A percentile compares a stretch with the other conserved stretches of the same genome.
These are phyloP conservation scores for Propsilocerus akamusi DNA, from an alignment of 1,140 invertebrate species.

Conservation along the genomic window DNA sequence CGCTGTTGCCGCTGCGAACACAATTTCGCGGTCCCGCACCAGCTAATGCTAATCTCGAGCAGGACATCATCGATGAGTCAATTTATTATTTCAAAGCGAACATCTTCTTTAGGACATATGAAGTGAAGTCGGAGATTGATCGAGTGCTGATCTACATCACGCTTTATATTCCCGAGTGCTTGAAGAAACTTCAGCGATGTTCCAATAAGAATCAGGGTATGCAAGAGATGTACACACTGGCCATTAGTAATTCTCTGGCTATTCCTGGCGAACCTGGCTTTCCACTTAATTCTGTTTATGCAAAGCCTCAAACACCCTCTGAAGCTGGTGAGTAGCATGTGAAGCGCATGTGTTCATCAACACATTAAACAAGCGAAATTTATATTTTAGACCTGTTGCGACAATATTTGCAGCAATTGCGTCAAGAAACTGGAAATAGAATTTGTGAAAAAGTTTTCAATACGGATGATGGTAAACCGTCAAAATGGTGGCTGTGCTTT, in stretches of 20 bases:
- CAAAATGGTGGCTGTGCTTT: slow-evolving; percentile 99
- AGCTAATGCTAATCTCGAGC: slow-evolving; percentile 37
- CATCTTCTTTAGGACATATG: slow-evolving; percentile 97
- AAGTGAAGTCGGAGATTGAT: slow-evolving; percentile 94
- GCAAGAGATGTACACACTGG: slow-evolving; percentile 92
- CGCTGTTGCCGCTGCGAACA: slow-evolving; percentile 71
- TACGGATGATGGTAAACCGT: slow-evolving; percentile 80
- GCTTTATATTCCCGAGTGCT: slow-evolving; percentile 95
- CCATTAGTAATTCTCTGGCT: slow-evolving; percentile 87
- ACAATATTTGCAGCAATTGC: slow-evolving; percentile 81
- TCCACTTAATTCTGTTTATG: slow-evolving; percentile 94
- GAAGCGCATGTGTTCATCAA: background rate
- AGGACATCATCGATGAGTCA: slow-evolving; percentile 96
- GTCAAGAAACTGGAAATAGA: slow-evolving; percentile 85
- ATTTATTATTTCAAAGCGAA: slow-evolving; percentile 97
- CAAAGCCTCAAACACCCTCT: slow-evolving; percentile 54
- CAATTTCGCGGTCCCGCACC: slow-evolving; percentile 78
- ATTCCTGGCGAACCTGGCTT: slow-evolving; percentile 93
- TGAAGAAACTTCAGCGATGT: slow-evolving; percentile 88
- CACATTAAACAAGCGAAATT: background rate
- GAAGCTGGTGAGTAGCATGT: slow-evolving; percentile 46
- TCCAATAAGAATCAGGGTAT: slow-evolving; percentile 71
- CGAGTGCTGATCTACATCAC: slow-evolving; percentile 95
- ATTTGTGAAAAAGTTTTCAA: slow-evolving; percentile 85
- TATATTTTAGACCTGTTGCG: slow-evolving; percentile 64